Evolutionary conservation across 2,113 vertebrate genomes (phyloP), one percentile per base, ranked within the genome.

Genomic region (Mastomys natalensis): DNA sequence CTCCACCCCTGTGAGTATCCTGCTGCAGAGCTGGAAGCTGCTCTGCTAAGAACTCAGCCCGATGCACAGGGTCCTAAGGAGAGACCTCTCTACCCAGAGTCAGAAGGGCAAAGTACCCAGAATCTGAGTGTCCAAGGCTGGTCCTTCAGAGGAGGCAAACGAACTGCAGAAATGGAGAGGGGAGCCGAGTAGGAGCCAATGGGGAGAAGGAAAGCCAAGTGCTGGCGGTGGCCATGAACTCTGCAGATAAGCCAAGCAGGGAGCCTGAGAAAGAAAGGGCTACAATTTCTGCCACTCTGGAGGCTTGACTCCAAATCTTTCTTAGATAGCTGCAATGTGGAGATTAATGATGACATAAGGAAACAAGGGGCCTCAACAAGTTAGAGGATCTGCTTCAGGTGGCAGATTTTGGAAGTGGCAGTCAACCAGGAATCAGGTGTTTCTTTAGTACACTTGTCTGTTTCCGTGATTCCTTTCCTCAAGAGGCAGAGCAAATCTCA

Each of bases 21-120:
- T 1, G 2, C 37, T 3, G 6, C 24, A 0, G 29, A 73, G 68
- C 9, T 1, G 16, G 0, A 3, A 22, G 87, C 45, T 2, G 37
- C 31, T 0, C 0, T 5, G 70, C 5, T 4, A 40, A 45, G 78
- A 45, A 73, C 24, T 70, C 8, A 0, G 26, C 2, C 31, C 0
- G 17, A 21, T 5, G 17, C 55, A 2, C 7, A 2, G 3, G 26
- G 34, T 34, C 58, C n/a, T 7, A 1, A 2, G 73, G 31, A 29
- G 53, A 37, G n/a, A 1, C 43, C 7, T 11, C 7, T 11, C 11
- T 13, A 34, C n/a, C 22, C 66, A 17, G 45, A 77, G 31, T 40
- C 9, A 11, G 37, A 40, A 13, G 21, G 48, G 29, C 12, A 37
- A 85, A 58, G 24, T 9, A 17, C 55, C 55, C 78, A 51, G 82